Conservation (phyloP, 2,888 invertebrate genomes). For the Quadroppia sp. region DNA sequence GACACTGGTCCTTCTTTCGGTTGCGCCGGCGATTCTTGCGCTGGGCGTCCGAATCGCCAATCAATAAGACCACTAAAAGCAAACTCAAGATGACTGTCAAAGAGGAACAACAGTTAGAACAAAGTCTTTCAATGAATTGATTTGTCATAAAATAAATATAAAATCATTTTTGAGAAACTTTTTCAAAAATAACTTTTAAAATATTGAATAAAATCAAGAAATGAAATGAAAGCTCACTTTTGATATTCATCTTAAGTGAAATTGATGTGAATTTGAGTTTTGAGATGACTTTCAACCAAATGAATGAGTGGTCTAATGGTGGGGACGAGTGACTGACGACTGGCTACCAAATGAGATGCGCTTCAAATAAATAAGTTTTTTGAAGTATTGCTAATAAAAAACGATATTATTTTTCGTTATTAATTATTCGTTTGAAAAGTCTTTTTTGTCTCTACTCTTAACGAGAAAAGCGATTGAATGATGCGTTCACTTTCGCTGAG, state of each 20-base stretch:
- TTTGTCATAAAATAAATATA: not conserved
- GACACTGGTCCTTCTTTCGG: slow-evolving; percentile 38
- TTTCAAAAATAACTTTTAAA: too few species aligned
- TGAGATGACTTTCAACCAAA: not conserved
- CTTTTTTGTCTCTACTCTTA: slow-evolving; percentile 10
- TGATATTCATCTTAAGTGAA: slow-evolving; percentile 28
- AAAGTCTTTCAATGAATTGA: not conserved
- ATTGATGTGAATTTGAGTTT: too few species aligned
- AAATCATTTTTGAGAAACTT: too few species aligned
- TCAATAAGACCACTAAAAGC: slow-evolving; percentile 31
- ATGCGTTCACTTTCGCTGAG: slow-evolving; percentile 33
- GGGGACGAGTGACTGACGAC: slow-evolving; percentile 5
- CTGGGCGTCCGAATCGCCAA: slow-evolving; percentile 35
- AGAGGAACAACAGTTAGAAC: slow-evolving; percentile 15
- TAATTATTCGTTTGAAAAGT: not conserved
- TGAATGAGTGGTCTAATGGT: not conserved
- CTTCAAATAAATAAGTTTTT: slow-evolving; percentile 30
- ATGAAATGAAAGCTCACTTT: slow-evolving; percentile 12
- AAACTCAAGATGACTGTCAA: slow-evolving; percentile 33
- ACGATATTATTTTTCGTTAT: not conserved
- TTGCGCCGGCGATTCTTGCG: slow-evolving; percentile 22
- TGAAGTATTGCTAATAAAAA: not conserved
- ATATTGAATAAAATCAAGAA: too few species aligned
- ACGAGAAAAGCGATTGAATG: not conserved
- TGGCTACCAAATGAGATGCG: slow-evolving; percentile 7